These are phyloP conservation scores for Hydrochoerus hydrochaeris DNA, from an alignment of 2,113 vertebrate species.

Conservation along the genomic window DNA sequence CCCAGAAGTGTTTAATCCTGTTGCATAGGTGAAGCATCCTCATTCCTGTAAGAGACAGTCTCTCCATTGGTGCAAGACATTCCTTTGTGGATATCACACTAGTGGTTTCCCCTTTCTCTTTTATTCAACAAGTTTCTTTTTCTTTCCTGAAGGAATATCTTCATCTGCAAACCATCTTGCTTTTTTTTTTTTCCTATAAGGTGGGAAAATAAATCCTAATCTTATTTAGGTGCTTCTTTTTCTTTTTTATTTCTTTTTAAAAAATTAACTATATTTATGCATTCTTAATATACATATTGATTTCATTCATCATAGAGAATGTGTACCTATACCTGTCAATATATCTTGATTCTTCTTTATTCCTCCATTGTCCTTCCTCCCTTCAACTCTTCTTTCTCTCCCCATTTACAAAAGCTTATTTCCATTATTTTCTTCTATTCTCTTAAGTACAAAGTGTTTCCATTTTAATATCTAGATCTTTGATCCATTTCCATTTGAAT, in stretches of 20 bases:
- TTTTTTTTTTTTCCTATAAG: background rate
- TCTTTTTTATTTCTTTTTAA: background rate
- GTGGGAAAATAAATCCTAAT: background rate
- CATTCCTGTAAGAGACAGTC: background rate
- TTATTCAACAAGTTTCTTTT: background rate
- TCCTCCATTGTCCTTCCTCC: background rate
- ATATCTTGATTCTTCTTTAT: background rate
- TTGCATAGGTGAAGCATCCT: background rate
- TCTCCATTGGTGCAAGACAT: background rate
- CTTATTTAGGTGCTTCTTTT: background rate
- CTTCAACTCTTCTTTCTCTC: background rate
- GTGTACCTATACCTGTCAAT: too few species aligned
- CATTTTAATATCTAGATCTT: background rate
- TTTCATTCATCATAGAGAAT: too few species aligned
- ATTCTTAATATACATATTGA: too few species aligned
- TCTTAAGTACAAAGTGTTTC: background rate
- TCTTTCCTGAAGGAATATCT: background rate
- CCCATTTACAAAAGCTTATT: too few species aligned
- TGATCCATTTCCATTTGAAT: background rate
- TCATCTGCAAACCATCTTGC: background rate
- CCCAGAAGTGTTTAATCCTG: background rate
- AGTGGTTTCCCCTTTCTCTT: background rate
- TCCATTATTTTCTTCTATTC: too few species aligned
- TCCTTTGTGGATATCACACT: background rate
- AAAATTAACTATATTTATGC: background rate